These are phyloP conservation scores for Halisarca cf. caerulea DNA, from an alignment of 37 sponge, comb jelly and placozoan genomes.

Conservation along the genomic window DNA sequence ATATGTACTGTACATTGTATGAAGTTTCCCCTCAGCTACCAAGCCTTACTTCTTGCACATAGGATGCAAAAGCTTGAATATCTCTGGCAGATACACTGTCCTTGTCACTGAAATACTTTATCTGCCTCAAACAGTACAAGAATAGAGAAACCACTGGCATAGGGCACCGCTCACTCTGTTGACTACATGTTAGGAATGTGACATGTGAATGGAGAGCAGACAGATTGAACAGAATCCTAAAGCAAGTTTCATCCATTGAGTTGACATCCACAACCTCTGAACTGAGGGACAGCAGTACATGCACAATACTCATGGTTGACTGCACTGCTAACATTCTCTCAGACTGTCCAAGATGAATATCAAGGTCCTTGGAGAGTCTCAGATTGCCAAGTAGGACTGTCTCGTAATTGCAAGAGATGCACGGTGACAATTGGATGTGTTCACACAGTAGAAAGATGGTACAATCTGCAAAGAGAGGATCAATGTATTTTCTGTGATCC, in stretches of 20 bases:
- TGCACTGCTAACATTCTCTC: not conserved
- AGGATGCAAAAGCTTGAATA: too few relatives aligned
- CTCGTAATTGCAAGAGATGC: not conserved
- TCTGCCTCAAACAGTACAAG: too few relatives aligned
- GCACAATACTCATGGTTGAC: not conserved
- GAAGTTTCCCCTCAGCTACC: too few relatives aligned
- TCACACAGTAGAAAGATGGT: not conserved
- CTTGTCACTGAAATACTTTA: too few relatives aligned
- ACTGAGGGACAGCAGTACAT: not conserved
- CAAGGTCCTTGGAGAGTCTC: not conserved
- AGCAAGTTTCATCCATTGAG: not conserved
- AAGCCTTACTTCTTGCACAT: too few relatives aligned
- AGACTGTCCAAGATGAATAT: not conserved
- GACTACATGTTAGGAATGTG: too few relatives aligned
- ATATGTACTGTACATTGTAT: too few relatives aligned
- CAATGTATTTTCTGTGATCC: too few relatives aligned
- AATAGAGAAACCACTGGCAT: too few relatives aligned
- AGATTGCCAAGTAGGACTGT: not conserved
- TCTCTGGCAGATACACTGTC: too few relatives aligned
- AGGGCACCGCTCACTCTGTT: too few relatives aligned
- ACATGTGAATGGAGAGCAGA: not conserved
- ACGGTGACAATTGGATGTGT: not conserved
- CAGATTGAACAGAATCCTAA: not conserved
- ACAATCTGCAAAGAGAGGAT: constrained; percentile 13
- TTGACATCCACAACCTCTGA: not conserved